phyloP scores from a whole-genome alignment of 2,888 invertebrate genomes.

The Eristalinus sepulchralis region DNA sequence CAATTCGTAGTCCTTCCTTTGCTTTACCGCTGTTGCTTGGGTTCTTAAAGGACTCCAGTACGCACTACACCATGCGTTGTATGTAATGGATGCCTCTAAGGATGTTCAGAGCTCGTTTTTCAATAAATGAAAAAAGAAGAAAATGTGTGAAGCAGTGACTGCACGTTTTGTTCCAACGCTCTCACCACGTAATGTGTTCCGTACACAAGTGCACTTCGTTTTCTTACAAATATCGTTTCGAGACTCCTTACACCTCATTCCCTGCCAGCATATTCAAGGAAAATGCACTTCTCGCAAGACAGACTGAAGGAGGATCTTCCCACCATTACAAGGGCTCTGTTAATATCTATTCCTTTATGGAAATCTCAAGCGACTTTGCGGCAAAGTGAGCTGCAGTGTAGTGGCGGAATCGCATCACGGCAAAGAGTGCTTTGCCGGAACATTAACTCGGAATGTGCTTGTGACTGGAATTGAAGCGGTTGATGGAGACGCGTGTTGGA shows the following conservation, averaged over 20 bases:
- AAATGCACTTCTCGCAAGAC: constrained; percentile 9
- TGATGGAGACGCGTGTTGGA: constrained; percentile 41
- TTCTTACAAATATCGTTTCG: neutral
- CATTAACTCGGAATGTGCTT: constrained; percentile 42
- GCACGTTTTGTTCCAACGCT: constrained; percentile 11
- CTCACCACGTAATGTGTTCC: neutral
- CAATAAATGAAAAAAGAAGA: constrained; percentile 33
- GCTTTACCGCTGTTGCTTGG: neutral
- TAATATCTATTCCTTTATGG: constrained; percentile 48
- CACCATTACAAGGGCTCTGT: constrained; percentile 10
- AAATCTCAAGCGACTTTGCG: constrained; percentile 29
- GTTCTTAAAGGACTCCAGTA: neutral
- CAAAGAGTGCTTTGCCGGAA: constrained; percentile 23
- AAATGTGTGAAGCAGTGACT: constrained; percentile 18
- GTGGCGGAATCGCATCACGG: constrained; percentile 30
- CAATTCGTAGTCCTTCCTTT: constrained; percentile 2
- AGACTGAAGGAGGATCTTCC: neutral
- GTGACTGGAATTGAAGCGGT: constrained; percentile 27
- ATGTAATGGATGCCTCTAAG: constrained; percentile 28
- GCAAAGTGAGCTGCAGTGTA: neutral
- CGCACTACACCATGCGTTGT: neutral
- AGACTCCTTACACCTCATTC: constrained; percentile 8
- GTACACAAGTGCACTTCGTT: neutral
- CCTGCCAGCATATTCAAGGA: neutral
- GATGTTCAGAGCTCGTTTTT: constrained; percentile 25